Conservation (phyloP, 2,113 vertebrate genomes). For the Heloderma charlesbogerti region DNA sequence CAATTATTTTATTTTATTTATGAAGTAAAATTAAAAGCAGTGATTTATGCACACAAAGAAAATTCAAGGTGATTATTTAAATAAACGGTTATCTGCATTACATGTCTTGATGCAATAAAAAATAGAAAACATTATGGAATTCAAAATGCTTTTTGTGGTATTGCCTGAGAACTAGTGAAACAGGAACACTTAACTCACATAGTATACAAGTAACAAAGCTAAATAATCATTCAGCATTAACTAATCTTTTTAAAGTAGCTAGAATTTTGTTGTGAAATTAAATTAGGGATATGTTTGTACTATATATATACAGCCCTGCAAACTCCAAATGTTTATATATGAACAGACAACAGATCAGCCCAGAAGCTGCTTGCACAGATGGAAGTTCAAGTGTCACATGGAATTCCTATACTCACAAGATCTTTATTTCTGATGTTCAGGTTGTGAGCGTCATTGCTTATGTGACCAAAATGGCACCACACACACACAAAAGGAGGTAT, state of each 20-base stretch:
- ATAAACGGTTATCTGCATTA: neutral
- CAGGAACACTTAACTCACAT: neutral
- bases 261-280: neutral
- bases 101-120: neutral
- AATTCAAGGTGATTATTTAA: conserved; percentile 18
- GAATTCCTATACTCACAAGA: neutral
- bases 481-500: neutral
- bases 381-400: neutral
- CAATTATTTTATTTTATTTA: conserved; percentile 11
- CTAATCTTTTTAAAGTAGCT: neutral
- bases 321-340: neutral
- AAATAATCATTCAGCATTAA: neutral
- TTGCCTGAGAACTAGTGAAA: neutral
- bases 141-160: neutral
- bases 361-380: neutral
- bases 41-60: neutral
- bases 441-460: neutral
- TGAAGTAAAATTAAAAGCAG: neutral
- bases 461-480: neutral
- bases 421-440: neutral
- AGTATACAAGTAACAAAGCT: neutral
- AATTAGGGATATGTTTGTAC: neutral
- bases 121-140: neutral
- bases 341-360: no score
- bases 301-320: neutral